Conservation (phyloP, 2,888 invertebrate genomes). For the Lymantria monacha region DNA sequence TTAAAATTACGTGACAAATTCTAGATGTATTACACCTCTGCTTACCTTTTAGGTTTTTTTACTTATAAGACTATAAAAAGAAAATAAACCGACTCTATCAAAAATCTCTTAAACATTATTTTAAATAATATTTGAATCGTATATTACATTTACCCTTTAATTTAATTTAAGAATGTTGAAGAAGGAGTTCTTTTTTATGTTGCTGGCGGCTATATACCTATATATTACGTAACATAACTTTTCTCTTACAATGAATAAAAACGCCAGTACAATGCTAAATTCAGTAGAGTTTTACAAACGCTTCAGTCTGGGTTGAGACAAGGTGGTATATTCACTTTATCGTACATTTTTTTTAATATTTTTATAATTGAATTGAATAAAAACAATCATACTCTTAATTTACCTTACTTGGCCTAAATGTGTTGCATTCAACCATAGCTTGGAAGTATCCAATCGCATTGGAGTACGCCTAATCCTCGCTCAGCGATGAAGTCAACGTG, state of each 20-base stretch:
- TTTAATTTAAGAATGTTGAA: no score
- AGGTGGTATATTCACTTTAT: not conserved
- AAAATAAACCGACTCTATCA: no score
- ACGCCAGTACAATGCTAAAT: not conserved
- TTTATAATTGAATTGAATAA: constrained; percentile 11
- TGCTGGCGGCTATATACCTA: not conserved
- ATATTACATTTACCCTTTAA: no score
- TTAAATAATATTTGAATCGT: no score
- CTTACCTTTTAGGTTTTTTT: no score
- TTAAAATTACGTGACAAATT: no score
- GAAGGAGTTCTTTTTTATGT: no score
- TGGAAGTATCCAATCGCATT: constrained; percentile 58
- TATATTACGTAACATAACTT: not conserved
- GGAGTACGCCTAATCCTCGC: constrained; percentile 57
- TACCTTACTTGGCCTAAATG: constrained; percentile 57
- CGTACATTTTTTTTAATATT: not conserved
- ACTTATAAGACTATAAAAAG: no score
- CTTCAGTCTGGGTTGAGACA: not conserved
- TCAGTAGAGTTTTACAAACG: not conserved
- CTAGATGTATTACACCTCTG: no score
- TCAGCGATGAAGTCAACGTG: constrained; percentile 64
- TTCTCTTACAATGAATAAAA: not conserved
- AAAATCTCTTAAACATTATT: no score
- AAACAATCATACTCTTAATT: constrained; percentile 38
- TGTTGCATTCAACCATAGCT: constrained; percentile 61